Evolutionary conservation across 2,113 vertebrate genomes (phyloP), one percentile per base, ranked within the genome.

Genomic region (Galemys pyrenaicus): DNA sequence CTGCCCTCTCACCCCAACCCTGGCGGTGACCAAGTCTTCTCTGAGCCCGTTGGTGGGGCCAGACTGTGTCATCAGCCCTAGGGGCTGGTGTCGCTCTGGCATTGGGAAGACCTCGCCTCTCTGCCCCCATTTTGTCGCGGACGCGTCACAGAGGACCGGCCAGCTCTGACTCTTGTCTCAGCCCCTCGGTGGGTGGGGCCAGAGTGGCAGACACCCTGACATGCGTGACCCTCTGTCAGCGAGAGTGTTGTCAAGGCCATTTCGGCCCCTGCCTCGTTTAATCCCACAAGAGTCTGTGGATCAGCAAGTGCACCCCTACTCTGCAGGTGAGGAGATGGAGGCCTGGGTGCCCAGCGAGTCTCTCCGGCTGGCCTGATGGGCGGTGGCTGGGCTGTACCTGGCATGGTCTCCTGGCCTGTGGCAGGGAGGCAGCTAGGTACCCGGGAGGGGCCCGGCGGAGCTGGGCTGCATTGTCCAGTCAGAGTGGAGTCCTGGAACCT

Each of bases 401-500:
- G 74, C 35, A n/a, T 3, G 16, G 1, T 44, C 35, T 3, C 19
- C 28, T 71, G 79, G 68, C 37, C 73, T 24, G 51, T 54, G 71
- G 41, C 49, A 35, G 70, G 6, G 46, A 5, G 2, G 22, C n/a
- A 37, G 32, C 24, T 28, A 3, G 44, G 41, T 64, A 19, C 19
- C 28, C 15, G 28, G 70, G 16, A 8, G 6, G 16, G 37, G 35
- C 75, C 75, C 0, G 70, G 54, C 0, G 0, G 24, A 28, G 3
- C 51, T 13, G 22, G 2, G 15, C 26, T 5, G 6, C 17, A 1
- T 28, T 35, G 19, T 44, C 26, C 10, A 8, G 24, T 0, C 10
- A 8, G 24, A 0, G 0, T 56, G 39, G 71, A 39, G 4, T 12
- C 58, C 58, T 22, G 44, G 28, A n/a, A 5, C 24, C 13, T 32